Evolutionary conservation across 2,113 vertebrate genomes (phyloP), one percentile per base, ranked within the genome.

Genomic region (Dicrurus megarhynchus): DNA sequence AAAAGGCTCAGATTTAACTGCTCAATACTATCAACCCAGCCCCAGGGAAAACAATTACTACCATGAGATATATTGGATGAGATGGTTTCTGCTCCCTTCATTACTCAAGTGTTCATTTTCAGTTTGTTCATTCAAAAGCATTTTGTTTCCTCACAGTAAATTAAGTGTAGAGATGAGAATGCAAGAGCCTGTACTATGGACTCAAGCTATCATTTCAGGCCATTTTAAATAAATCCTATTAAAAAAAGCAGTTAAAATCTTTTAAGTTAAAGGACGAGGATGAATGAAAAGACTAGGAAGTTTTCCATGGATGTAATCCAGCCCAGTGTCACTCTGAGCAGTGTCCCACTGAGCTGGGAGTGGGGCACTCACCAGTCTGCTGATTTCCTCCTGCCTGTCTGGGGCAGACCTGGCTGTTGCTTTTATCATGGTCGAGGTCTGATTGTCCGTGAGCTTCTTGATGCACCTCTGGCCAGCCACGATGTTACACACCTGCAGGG

Each of bases 381-480:
- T 99, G 95, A 99, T 99, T 95, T 99, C 99, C 94, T 99, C 99
- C 71, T 99, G 99, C 83, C 99, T 98, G 90, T 99, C 99, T 7
- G 99, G 99, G 11, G 99, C 99, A 91, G 99, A 99, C 93, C 99
- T 98, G 50, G 99, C 99, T 42, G 99, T 99, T 33, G 99, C 99
- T 98, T 99, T 99, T 96, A 99, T 99, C 99, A 99, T 99, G 26
- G 99, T 99, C 8, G 99, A 99, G 10, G 99, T 99, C 90, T 99
- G 99, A 99, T 99, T 99, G 99, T 99, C 99, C 0, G 99, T 99
- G 33, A 99, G 99, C 96, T 99, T 99, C 98, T 99, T 99, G 97
- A 99, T 99, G 95, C 99, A 99, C 56, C 99, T 97, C 88, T 99
- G 99, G 92, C 99, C 99, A 61, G 99, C 99, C 93, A 99, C 99